A percentile compares a stretch with the other conserved stretches of the same genome.
Conservation (phyloP, 2,113 vertebrate genomes). For the Mungos mungo region DNA sequence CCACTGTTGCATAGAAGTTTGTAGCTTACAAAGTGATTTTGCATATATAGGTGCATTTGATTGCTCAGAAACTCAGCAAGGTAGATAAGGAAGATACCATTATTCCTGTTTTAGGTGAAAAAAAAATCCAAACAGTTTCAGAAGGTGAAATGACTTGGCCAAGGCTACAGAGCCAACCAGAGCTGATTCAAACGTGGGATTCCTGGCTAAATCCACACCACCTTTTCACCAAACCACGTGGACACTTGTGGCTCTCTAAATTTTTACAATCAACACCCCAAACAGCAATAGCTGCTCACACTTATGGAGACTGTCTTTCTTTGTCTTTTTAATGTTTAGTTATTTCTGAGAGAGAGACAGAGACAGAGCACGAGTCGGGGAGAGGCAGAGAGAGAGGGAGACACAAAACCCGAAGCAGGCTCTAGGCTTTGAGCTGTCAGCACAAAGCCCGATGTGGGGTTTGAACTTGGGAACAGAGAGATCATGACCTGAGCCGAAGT, state of each 20-base stretch:
- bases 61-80: background rate
- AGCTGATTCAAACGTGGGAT: background rate
- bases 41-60: background rate
- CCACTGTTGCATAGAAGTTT: background rate
- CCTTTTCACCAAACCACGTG: background rate
- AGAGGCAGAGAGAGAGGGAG: too few relatives aligned
- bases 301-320: background rate
- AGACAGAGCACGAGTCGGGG: too few relatives aligned
- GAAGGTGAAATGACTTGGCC: background rate
- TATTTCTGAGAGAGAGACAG: too few relatives aligned
- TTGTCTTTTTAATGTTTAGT: background rate
- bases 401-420: too few relatives aligned
- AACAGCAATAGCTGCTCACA: background rate
- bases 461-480: too few relatives aligned
- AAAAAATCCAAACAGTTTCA: background rate
- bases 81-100: background rate
- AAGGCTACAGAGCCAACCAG: background rate
- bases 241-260: background rate
- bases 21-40: constrained; percentile 24
- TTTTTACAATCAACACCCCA: background rate
- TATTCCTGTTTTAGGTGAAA: background rate
- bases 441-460: too few relatives aligned
- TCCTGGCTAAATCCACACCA: background rate
- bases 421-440: too few relatives aligned
- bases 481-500: too few relatives aligned